Evolutionary conservation across 2,888 invertebrate genomes (phyloP).

Genomic region (Orthosia incerta): DNA sequence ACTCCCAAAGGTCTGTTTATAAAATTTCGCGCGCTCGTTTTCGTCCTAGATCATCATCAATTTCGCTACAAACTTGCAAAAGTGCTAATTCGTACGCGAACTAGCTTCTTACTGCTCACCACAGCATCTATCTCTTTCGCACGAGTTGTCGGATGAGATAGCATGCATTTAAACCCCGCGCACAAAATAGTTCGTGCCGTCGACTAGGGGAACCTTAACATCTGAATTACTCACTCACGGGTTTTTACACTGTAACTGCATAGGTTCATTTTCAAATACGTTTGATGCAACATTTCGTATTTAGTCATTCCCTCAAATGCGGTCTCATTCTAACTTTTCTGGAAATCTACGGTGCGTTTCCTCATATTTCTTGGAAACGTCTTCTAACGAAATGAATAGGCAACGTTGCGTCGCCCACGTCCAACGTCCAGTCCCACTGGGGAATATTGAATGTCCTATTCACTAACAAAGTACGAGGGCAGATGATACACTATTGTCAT

Average conservation of each 20-base stretch:
- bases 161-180: no score
- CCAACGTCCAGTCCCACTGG: constrained; percentile 48
- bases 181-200: no score
- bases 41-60: no score
- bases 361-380: constrained; percentile 63
- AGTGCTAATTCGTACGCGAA: no score
- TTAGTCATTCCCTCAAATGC: constrained; percentile 60
- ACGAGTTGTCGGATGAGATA: no score
- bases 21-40: no score
- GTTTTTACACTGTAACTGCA: constrained; percentile 39
- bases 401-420: constrained; percentile 59
- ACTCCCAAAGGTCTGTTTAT: no score
- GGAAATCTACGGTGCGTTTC: constrained; percentile 65
- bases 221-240: constrained; percentile 48
- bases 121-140: no score
- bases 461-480: constrained; percentile 57
- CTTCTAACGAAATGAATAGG: constrained; percentile 63
- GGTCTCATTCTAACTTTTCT: constrained; percentile 66
- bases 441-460: constrained; percentile 61
- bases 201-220: neutral
- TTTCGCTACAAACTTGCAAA: no score
- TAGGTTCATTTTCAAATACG: constrained; percentile 20
- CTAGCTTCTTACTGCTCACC: no score
- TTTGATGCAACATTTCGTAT: constrained; percentile 45
- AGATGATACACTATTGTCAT: constrained; percentile 51